These are phyloP conservation scores for Elephas maximus DNA, from an alignment of 2,113 vertebrate species.

Conservation along the genomic window DNA sequence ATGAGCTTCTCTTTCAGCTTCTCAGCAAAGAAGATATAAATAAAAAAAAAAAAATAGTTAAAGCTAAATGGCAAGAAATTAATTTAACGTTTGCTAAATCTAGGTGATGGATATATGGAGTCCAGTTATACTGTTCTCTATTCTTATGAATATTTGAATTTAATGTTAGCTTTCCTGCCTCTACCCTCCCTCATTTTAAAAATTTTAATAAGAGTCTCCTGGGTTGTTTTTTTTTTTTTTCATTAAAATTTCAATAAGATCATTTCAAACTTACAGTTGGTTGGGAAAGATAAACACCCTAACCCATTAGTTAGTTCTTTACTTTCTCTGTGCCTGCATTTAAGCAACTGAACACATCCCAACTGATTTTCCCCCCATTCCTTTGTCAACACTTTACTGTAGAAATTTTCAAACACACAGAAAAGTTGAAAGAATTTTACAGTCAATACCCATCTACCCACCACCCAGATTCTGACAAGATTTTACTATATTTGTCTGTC, in stretches of 20 bases:
- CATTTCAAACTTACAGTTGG: background rate
- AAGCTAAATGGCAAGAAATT: background rate
- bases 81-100: background rate
- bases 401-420: background rate
- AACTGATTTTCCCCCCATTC: no score
- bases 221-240: background rate
- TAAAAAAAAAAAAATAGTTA: background rate
- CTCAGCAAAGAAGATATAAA: background rate
- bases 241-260: background rate
- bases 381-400: background rate
- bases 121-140: background rate
- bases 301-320: no score
- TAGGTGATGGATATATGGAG: background rate
- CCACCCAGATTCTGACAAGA: background rate
- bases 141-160: background rate
- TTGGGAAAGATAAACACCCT: background rate
- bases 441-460: background rate
- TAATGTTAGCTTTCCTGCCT: background rate
- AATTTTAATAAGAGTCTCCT: background rate
- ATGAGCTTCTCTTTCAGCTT: background rate
- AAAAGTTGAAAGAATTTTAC: background rate
- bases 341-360: background rate
- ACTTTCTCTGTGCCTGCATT: background rate
- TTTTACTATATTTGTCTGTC: background rate
- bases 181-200: background rate